Evolutionary conservation across 2,888 invertebrate genomes (phyloP).

Genomic region (Leucophora obtusa): DNA sequence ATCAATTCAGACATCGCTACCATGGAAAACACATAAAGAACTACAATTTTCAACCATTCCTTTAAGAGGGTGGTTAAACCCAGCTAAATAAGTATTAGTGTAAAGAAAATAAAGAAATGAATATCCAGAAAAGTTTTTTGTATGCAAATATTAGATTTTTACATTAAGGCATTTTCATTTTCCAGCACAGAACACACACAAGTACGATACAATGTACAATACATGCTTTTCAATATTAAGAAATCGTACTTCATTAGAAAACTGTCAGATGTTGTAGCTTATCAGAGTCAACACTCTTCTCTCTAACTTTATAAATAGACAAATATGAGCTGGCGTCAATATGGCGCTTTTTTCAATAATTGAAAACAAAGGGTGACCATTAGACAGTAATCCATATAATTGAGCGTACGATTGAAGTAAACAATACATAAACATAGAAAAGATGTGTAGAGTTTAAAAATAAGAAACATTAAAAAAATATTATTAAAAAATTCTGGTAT

Average conservation of each 20-base stretch:
- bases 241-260: conserved; percentile 32
- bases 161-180: conserved; percentile 34
- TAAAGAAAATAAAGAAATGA: not conserved
- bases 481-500: too few relatives aligned
- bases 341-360: conserved; percentile 13
- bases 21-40: not conserved
- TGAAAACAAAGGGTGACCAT: conserved; percentile 20
- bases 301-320: not conserved
- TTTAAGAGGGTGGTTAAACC: not conserved
- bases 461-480: too few relatives aligned
- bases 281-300: not conserved
- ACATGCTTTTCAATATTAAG: not conserved
- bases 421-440: too few relatives aligned
- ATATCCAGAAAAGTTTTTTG: not conserved
- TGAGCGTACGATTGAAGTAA: too few relatives aligned
- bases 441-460: too few relatives aligned
- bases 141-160: conserved; percentile 55
- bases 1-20: conserved; percentile 28
- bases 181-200: not conserved
- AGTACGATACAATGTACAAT: not conserved
- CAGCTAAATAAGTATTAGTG: not conserved
- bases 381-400: not conserved
- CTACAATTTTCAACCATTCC: not conserved
- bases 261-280: conserved; percentile 47
- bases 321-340: conserved; percentile 9